Percentiles rank a stretch among this genome's conserved stretches.
phyloP scores from a whole-genome alignment of 2,888 invertebrate genomes.

The Epinotia ramella region DNA sequence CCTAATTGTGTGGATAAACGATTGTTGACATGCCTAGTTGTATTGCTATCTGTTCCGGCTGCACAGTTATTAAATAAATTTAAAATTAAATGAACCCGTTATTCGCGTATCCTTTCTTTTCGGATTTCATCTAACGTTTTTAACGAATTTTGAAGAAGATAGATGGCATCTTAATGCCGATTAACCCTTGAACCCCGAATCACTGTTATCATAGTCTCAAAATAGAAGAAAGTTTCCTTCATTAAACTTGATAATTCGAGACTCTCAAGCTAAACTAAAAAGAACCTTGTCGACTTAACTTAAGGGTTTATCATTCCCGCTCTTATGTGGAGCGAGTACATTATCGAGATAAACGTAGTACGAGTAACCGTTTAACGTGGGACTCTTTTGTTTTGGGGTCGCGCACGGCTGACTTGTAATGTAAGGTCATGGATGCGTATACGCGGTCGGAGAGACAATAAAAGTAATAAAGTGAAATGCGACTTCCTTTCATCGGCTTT shows the following conservation, averaged over 20 bases:
- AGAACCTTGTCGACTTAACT: background rate
- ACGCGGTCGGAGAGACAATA: slow-evolving; percentile 16
- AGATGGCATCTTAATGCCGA: background rate
- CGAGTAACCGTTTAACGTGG: slow-evolving; percentile 40
- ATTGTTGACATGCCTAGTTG: slow-evolving; percentile 2
- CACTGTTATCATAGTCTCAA: background rate
- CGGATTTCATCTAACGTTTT: background rate
- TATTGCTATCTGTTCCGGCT: background rate
- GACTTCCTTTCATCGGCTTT: background rate
- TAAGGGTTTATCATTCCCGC: slow-evolving; percentile 5
- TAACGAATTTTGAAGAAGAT: background rate
- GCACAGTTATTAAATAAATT: background rate
- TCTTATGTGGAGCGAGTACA: background rate
- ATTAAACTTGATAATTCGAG: slow-evolving; percentile 1
- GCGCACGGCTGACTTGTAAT: slow-evolving; percentile 36
- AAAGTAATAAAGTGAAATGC: slow-evolving; percentile 18
- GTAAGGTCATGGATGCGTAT: slow-evolving; percentile 39
- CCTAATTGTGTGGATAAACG: slow-evolving; percentile 8
- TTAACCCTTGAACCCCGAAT: slow-evolving; percentile 18
- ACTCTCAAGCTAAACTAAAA: background rate
- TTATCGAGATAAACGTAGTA: slow-evolving; percentile 32
- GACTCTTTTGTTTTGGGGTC: slow-evolving; percentile 36
- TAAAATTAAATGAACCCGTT: background rate
- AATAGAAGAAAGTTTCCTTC: slow-evolving; percentile 23
- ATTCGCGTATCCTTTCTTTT: background rate